Conservation (phyloP, 92 coral and sea anemone species). For the Diadumene lineata region DNA sequence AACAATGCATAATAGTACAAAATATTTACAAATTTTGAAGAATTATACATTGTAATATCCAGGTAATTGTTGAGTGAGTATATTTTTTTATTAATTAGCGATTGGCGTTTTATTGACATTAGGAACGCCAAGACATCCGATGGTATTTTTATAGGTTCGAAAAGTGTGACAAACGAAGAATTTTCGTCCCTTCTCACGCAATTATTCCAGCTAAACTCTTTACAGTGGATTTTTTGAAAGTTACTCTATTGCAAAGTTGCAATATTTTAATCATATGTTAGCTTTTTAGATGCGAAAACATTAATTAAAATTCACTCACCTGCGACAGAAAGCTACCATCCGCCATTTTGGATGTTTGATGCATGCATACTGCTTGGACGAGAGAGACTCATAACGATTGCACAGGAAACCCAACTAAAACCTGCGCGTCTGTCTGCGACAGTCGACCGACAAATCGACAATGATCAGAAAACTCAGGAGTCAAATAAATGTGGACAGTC, state of each 20-base stretch:
- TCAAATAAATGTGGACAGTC: too few relatives aligned
- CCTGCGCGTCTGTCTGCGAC: too few relatives aligned
- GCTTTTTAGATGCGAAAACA: not conserved
- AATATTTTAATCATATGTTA: too few relatives aligned
- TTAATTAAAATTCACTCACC: not conserved
- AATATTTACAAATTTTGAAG: too few relatives aligned
- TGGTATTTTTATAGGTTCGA: not conserved
- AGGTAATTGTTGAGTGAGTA: not conserved
- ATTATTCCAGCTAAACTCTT: not conserved
- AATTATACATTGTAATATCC: too few relatives aligned
- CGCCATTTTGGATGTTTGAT: slow-evolving; percentile 15
- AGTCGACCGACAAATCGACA: too few relatives aligned
- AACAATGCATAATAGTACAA: too few relatives aligned
- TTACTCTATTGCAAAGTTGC: not conserved
- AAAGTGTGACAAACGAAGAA: not conserved
- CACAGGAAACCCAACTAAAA: slow-evolving; percentile 5
- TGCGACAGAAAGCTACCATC: not conserved
- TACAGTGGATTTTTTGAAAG: not conserved
- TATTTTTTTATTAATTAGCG: not conserved
- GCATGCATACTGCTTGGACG: slow-evolving; percentile 1
- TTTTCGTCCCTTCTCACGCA: not conserved
- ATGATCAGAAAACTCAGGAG: too few relatives aligned
- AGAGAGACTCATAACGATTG: not conserved
- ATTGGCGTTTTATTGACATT: not conserved
- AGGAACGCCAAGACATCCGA: not conserved